Percentiles rank a stretch among this genome's conserved stretches.
These are phyloP conservation scores for Synergus japonicus DNA, from an alignment of 2,888 invertebrate genomes.

Conservation along the genomic window DNA sequence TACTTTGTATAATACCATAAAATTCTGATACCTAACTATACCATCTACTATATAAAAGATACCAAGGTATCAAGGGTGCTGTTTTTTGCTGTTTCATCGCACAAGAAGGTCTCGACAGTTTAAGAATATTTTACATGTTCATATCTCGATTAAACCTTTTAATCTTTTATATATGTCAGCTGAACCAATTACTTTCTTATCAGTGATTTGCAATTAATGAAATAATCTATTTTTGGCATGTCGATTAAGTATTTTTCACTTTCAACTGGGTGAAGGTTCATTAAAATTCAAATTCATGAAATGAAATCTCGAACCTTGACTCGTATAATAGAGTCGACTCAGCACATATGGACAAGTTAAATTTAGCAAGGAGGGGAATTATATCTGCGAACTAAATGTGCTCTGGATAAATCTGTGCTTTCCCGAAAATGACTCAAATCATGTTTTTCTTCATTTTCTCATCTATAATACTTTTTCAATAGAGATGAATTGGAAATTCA, in stretches of 20 bases:
- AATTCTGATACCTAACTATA: neutral
- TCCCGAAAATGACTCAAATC: neutral
- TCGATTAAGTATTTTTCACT: neutral
- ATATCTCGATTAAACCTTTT: neutral
- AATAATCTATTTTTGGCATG: neutral
- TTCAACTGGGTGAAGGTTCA: neutral
- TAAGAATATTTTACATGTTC: neutral
- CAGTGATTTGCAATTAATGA: neutral
- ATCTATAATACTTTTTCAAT: no score
- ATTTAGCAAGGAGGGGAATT: slow-evolving; percentile 23
- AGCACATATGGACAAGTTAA: slow-evolving; percentile 32
- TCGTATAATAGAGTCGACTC: slow-evolving; percentile 1
- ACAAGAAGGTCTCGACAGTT: neutral
- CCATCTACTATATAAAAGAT: neutral
- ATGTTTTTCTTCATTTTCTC: neutral
- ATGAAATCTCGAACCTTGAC: neutral
- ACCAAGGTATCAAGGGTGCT: neutral
- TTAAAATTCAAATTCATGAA: neutral
- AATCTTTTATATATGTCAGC: neutral
- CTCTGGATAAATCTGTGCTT: slow-evolving; percentile 2
- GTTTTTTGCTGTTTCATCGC: neutral
- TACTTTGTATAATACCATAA: neutral
- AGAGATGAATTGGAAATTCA: neutral
- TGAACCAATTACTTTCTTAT: neutral
- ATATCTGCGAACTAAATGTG: slow-evolving; percentile 9